Conservation (phyloP, 2,797 vertebrate species). For the Arctocebus calabarensis region DNA sequence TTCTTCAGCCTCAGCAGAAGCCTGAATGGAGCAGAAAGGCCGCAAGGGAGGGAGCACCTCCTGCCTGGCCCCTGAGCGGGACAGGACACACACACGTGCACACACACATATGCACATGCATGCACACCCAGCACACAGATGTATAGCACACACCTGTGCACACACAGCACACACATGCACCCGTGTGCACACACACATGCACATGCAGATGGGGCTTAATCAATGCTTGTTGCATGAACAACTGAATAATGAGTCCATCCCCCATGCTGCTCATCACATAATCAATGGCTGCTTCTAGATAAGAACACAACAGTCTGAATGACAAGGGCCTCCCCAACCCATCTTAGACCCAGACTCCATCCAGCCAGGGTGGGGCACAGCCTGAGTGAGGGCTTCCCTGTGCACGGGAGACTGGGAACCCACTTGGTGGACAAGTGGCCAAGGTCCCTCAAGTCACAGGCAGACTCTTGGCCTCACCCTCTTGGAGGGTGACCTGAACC, state of each 20-base stretch:
- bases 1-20: too few relatives aligned
- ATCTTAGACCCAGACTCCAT: rapidly evolving
- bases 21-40: too few relatives aligned
- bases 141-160: too few relatives aligned
- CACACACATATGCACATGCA: too few relatives aligned
- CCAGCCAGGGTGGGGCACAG: rapidly evolving
- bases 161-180: too few relatives aligned
- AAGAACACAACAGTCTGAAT: rapidly evolving
- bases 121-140: too few relatives aligned
- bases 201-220: too few relatives aligned
- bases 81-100: rapidly evolving
- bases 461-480: rapidly evolving
- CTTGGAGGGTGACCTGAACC: neutral
- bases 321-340: neutral
- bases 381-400: neutral
- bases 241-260: too few relatives aligned
- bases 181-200: neutral
- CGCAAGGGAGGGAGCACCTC: too few relatives aligned
- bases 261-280: rapidly evolving
- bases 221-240: rapidly evolving
- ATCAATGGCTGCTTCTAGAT: rapidly evolving
- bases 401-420: rapidly evolving
- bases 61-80: too few relatives aligned
- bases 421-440: rapidly evolving
- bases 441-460: neutral